These are phyloP conservation scores for Hormaphis cornu DNA, from an alignment of 1,140 invertebrate species.

Conservation along the genomic window DNA sequence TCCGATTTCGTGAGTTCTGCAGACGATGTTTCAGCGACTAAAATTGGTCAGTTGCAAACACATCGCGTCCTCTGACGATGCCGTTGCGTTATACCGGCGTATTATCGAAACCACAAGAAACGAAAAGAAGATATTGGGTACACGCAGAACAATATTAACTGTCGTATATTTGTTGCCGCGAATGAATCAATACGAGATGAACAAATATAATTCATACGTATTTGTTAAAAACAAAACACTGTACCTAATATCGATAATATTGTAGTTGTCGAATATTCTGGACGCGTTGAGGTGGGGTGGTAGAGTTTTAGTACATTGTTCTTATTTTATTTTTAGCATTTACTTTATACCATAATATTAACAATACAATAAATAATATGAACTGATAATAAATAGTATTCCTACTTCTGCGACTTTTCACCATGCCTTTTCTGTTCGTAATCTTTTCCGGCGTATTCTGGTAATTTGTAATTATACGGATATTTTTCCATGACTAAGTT, in stretches of 20 bases:
- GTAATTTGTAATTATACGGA: background rate
- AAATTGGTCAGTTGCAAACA: background rate
- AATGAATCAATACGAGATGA: no score
- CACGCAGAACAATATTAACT: no score
- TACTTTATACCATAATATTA: background rate
- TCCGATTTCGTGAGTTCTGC: background rate
- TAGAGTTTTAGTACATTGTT: background rate
- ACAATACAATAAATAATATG: no score
- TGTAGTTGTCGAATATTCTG: no score
- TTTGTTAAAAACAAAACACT: no score
- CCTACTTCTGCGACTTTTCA: background rate
- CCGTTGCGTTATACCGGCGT: no score
- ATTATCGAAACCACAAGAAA: no score
- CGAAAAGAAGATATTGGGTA: no score
- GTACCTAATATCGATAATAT: no score
- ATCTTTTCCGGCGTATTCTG: background rate
- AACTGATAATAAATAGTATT: background rate
- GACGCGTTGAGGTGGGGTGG: no score
- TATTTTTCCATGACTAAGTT: background rate
- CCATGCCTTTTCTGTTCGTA: background rate
- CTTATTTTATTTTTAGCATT: background rate
- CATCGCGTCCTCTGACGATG: background rate
- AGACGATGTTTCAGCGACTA: background rate
- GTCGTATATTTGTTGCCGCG: no score
- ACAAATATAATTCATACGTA: no score